These are phyloP conservation scores for Phrynosoma platyrhinos DNA, from an alignment of 2,113 vertebrate genomes.

Conservation along the genomic window DNA sequence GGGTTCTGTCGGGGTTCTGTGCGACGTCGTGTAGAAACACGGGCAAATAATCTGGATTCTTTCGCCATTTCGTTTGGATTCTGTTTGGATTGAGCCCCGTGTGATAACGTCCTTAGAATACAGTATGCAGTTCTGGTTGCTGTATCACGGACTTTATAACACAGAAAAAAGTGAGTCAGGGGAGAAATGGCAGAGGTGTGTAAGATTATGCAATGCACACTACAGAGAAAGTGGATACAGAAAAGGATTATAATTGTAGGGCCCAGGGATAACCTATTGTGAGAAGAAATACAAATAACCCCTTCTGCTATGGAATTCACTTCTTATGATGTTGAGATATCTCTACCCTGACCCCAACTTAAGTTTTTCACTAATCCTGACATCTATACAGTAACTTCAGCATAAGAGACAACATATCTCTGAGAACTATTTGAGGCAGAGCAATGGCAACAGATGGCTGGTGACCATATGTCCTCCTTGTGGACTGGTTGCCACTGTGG, in stretches of 20 bases:
- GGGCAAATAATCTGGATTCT: no score
- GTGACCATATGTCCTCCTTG: not conserved
- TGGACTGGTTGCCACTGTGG: not conserved
- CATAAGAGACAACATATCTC: not conserved
- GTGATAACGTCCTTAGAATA: no score
- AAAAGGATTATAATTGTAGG: not conserved
- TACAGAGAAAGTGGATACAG: not conserved
- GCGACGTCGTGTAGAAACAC: no score
- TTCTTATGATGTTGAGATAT: not conserved
- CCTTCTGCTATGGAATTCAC: not conserved
- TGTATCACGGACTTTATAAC: not conserved
- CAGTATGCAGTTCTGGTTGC: not conserved
- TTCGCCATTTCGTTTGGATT: no score
- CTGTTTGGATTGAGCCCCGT: no score
- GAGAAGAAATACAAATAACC: not conserved
- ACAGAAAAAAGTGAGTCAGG: not conserved
- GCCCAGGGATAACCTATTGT: not conserved
- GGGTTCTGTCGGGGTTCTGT: no score
- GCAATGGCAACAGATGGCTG: not conserved
- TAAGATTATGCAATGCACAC: not conserved
- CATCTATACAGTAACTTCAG: not conserved
- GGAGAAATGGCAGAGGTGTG: not conserved
- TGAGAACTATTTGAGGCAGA: not conserved
- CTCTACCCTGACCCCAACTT: not conserved
- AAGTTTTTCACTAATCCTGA: not conserved